Conservation (phyloP, 2,888 invertebrate genomes). For the Pharmacophagus antenor region DNA sequence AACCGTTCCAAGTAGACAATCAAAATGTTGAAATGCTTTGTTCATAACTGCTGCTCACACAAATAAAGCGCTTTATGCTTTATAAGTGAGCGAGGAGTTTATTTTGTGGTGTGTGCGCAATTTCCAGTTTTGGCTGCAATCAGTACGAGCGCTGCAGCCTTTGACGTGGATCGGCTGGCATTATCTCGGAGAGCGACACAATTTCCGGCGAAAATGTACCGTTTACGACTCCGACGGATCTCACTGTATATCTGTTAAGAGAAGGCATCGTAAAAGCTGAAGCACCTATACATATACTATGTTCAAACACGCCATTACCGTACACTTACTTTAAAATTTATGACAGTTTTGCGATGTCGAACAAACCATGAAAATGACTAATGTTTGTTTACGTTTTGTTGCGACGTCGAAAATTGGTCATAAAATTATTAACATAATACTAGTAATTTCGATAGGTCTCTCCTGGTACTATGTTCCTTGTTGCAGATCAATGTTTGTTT, state of each 20-base stretch:
- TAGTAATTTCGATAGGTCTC: too few species aligned
- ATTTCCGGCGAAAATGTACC: constrained; percentile 21
- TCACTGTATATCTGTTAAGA: neutral
- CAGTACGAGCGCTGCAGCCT: constrained; percentile 7
- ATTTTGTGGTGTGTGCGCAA: neutral
- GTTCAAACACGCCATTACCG: neutral
- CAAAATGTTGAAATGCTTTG: neutral
- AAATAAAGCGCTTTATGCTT: neutral
- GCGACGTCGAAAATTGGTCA: too few species aligned
- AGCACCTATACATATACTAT: neutral
- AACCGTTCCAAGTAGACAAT: neutral
- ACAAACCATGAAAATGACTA: too few species aligned
- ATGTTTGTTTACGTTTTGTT: too few species aligned
- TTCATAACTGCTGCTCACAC: neutral
- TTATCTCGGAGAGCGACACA: constrained; percentile 15
- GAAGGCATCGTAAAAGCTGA: neutral
- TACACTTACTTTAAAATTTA: neutral
- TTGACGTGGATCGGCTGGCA: constrained; percentile 2
- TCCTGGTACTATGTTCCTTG: too few species aligned
- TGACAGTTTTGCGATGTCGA: too few species aligned
- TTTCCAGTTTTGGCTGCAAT: constrained; percentile 2
- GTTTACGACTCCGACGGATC: neutral
- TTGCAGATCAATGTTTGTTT: too few species aligned
- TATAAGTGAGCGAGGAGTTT: neutral
- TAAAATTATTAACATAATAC: neutral